These are phyloP conservation scores for Oscheius sp. DNA, from an alignment of 2,888 invertebrate genomes.

Conservation along the genomic window DNA sequence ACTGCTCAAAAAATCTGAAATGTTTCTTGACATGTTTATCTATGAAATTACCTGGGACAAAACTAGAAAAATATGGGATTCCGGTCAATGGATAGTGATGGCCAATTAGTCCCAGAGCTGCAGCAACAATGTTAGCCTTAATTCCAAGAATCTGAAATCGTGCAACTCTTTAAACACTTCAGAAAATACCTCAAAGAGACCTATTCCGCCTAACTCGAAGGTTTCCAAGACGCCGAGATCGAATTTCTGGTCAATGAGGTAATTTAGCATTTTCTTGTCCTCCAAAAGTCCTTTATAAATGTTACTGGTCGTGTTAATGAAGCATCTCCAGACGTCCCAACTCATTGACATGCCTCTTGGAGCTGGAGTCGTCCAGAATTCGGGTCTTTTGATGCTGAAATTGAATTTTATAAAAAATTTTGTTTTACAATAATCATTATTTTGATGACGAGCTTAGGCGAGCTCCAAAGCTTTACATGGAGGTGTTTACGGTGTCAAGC, in stretches of 20 bases:
- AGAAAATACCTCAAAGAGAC: conserved; percentile 19
- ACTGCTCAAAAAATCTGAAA: not conserved
- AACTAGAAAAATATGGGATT: conserved; percentile 6
- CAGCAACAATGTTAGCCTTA: conserved; percentile 1
- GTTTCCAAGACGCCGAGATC: conserved; percentile 23
- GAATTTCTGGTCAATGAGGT: conserved; percentile 2
- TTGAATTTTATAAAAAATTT: not conserved
- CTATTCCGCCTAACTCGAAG: conserved; percentile 1
- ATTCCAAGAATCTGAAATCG: conserved; percentile 26
- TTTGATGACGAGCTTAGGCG: too few species aligned
- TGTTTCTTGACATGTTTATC: too few species aligned
- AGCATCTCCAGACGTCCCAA: not conserved
- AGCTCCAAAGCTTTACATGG: too few species aligned
- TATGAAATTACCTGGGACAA: not conserved
- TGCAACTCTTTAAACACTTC: not conserved
- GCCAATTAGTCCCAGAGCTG: conserved; percentile 1
- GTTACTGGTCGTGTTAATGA: not conserved
- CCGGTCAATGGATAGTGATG: conserved; percentile 9
- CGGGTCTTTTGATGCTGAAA: conserved; percentile 8
- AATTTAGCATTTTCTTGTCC: not conserved
- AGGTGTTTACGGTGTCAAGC: too few species aligned
- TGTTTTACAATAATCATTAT: too few species aligned
- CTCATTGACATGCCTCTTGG: not conserved
- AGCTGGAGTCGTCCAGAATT: conserved; percentile 10
- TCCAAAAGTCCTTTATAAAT: conserved; percentile 4